Evolutionary conservation across 2,797 vertebrate species (phyloP), one percentile per base, ranked within the genome.

Genomic region (Hozukius guyotensis): DNA sequence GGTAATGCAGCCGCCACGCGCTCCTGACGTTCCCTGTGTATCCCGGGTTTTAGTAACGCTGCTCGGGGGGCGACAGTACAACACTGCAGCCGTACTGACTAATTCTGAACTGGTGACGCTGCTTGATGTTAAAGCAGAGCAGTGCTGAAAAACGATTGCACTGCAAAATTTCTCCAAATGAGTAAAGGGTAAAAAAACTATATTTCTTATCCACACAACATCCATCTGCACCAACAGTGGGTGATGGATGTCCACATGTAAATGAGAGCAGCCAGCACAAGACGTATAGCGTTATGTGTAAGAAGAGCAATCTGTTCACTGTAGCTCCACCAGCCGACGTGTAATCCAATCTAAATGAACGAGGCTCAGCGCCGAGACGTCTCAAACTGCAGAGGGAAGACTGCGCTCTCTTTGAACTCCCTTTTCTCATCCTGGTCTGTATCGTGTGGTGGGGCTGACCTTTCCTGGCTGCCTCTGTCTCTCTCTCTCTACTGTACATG

Each of bases 201-300:
- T 24, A 25, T 76, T 63, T 77, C 81, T 63, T 0, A 73, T 69
- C 49, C 55, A 69, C 64, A 76, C 72, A 71, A 38, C 34, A 83
- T 75, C 81, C 66, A 78, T 88, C 79, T 83, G 78, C n/a, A 8
- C 22, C 5, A 59, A 75, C 81, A 81, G 70, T 68, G 79, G 59
- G 59, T 73, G 89, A 91, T 80, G 66, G 84, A 93, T 91, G 81
- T 70, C 59, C 13, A 8, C 57, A 89, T 90, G 73, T 78, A 91
- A 91, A 93, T 89, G 71, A 77, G 78, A 8, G 25, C 65, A 80
- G 75, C 29, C 32, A 70, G 77, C 36, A 49, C 38, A 77, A 85
- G 62, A 78, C 62, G 64, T 78, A 76, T 18, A 55, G 81, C 18
- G 4, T 22, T 36, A 64, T 53, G 75, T 78, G 83, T 76, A 75